Conservation (phyloP, 2,888 invertebrate genomes). For the Nineta flava region DNA sequence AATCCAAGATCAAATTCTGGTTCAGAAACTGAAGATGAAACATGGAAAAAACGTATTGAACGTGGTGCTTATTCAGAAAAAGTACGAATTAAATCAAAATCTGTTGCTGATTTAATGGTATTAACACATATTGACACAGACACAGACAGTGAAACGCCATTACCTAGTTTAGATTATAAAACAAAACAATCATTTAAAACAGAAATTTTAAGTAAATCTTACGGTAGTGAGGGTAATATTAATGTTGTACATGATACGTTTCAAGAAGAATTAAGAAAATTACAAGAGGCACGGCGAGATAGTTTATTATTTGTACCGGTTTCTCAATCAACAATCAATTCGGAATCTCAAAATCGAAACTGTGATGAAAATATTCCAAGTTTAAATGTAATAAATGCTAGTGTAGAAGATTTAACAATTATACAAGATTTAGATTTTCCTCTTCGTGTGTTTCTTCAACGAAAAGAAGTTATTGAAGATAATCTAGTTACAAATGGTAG, state of each 20-base stretch:
- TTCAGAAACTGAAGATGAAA: slow-evolving; percentile 47
- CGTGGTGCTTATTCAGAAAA: slow-evolving; percentile 41
- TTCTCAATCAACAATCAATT: not conserved
- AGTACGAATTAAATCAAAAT: slow-evolving; percentile 46
- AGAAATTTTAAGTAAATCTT: slow-evolving; percentile 24
- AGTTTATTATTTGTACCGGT: slow-evolving; percentile 28
- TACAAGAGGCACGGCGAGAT: slow-evolving; percentile 27
- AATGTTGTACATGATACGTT: slow-evolving; percentile 34
- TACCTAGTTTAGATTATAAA: slow-evolving; percentile 25
- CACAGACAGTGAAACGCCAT: slow-evolving; percentile 35
- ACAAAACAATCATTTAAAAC: slow-evolving; percentile 27
- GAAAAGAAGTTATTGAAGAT: not conserved
- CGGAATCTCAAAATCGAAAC: slow-evolving; percentile 2
- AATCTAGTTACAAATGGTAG: not conserved
- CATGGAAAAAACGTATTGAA: slow-evolving; percentile 41
- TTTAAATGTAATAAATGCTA: not conserved
- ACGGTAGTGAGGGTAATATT: slow-evolving; percentile 40
- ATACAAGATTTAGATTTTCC: not conserved
- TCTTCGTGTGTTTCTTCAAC: not conserved
- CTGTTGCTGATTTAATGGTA: slow-evolving; percentile 49
- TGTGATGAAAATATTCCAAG: not conserved
- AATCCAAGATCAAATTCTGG: slow-evolving; percentile 28
- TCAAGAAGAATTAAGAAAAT: slow-evolving; percentile 33
- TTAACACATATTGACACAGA: slow-evolving; percentile 43
- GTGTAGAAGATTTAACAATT: not conserved